Evolutionary conservation across 2,113 vertebrate genomes (phyloP), one percentile per base, ranked within the genome.

Genomic region (Hiodon alosoides): DNA sequence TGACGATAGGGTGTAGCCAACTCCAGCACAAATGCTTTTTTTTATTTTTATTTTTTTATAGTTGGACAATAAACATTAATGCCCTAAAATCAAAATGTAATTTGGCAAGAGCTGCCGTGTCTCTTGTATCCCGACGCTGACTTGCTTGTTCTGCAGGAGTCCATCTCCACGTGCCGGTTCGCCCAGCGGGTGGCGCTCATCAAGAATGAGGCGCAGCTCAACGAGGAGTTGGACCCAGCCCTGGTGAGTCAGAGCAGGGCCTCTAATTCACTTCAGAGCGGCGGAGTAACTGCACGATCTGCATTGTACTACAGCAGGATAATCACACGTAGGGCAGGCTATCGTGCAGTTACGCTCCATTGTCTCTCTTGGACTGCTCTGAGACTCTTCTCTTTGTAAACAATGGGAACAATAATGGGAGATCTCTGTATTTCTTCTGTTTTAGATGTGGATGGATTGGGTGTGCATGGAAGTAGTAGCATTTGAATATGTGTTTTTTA

Each of bases 131-230:
- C 50, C 14, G 13, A 4, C 51, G 60, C 50, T 64, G 2, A 71
- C 2, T 74, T 0, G 53, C 11, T 72, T 8, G 79, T 9, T 2
- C 59, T 31, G 7, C 76, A 99, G 97, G 97, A 99, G 79, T 98
- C 95, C 62, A 96, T 99, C 84, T 96, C 96, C 8, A 98, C 96
- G 0, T 99, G 96, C 78, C 94, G 96, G 81, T 99, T 99, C 83
- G 94, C 97, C 72, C 96, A 98, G 60, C 87, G 97, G 75, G 97
- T 99, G 81, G 94, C 95, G 47, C 89, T 97, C 65, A 98, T 99
- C 81, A 98, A 92, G 85, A 99, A 98, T 14, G 95, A 99, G 86
- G 96, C 94, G 0, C 59, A 95, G 72, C 85, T 99, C 74, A 98
- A 99, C 76, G 95, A 99, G 89, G 97, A 98, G 84, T 84, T 96